Evolutionary conservation across 2,888 invertebrate genomes (phyloP), one percentile per base, ranked within the genome.

Genomic region (Diabrotica balteata): DNA sequence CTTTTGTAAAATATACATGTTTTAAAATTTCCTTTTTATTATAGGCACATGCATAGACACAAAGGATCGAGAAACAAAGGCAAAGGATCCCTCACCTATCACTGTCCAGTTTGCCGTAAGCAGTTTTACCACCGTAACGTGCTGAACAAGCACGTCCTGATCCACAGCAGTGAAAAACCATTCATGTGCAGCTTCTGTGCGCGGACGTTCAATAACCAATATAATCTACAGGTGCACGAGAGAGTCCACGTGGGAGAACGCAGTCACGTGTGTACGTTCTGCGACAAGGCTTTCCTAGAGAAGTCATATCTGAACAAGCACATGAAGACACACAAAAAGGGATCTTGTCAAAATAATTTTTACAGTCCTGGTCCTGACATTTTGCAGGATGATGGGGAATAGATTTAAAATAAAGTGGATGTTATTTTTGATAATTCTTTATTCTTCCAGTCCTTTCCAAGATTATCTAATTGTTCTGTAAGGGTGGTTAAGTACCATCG

Each of bases 291-390:
- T 9, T 81, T 81, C 71, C 71, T 80, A 52, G 80, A 81, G 63
- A 81, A 80, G 63, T 79, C 80, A 8, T 80, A 81, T 67, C 69
- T 81, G 45, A 80, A 77, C 57, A 80, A 80, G 67, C 81, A 81
- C 69, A 76, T 80, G 77, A 78, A 76, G 64, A 75, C 78, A 44
- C 80, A 80, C 47, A 63, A 57, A 50, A 52, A 60, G n/a, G 52
- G 32, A 32, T 32, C 32, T 32, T 32, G 32, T 32, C 32, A 32
- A 32, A 32, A 32, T 4, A 32, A 32, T 4, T 32, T 32, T 32
- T 32, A 32, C 3, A 0, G 4, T 32, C 32, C 32, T 32, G 32
- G 4, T 5, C 32, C 32, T 32, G 32, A 32, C 4, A 32, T 32
- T 32, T 32, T 32, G 5, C 4, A 32, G 32, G 32, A 32, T 32